Conservation (phyloP, 2,113 vertebrate genomes). For the Carollia perspicillata region DNA sequence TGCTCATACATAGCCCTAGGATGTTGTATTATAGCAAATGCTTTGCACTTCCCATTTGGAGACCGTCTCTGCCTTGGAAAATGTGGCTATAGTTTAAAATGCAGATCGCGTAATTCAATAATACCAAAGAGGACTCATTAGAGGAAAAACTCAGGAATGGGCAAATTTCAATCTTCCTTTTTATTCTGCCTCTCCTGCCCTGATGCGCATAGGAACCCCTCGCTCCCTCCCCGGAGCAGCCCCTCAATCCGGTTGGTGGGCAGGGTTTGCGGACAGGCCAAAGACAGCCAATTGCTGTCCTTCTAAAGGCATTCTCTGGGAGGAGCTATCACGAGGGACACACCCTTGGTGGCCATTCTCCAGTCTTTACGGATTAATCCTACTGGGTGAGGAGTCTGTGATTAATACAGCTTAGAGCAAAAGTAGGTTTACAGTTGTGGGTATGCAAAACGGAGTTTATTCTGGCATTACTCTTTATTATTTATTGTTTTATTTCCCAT, state of each 20-base stretch:
- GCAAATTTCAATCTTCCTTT: background rate
- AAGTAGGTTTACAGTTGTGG: too few relatives aligned
- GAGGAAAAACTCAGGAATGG: background rate
- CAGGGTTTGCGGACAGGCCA: background rate
- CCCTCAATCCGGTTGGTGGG: background rate
- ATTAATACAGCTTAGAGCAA: background rate
- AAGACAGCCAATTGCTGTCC: background rate
- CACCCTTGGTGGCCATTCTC: background rate
- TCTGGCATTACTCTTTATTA: too few relatives aligned
- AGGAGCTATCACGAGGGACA: background rate
- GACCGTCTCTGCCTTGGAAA: background rate
- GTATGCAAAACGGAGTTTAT: too few relatives aligned
- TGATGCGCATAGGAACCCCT: background rate
- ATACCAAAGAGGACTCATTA: background rate
- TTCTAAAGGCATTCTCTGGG: background rate
- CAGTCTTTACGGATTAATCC: background rate
- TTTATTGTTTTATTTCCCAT: too few relatives aligned
- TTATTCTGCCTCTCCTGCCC: background rate
- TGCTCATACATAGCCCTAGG: background rate
- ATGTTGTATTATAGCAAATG: background rate
- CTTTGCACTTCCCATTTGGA: background rate
- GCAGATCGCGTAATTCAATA: background rate
- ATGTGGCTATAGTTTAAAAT: background rate
- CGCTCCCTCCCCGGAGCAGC: background rate
- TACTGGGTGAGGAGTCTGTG: background rate